Conservation (phyloP, 2,888 invertebrate genomes). For the Sarcophaga carnaria region DNA sequence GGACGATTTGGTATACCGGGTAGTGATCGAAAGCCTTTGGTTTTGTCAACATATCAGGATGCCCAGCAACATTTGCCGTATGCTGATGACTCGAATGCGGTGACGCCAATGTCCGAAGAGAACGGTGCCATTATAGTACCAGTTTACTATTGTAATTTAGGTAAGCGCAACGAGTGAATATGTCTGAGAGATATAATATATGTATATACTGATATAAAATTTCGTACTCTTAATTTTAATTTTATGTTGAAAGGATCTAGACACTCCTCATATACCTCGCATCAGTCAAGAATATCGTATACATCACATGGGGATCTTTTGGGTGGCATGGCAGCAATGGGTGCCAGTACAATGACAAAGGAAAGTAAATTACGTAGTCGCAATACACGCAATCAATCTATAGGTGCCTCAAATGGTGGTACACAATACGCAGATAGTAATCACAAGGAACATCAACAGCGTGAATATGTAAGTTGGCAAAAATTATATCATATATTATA, state of each 20-base stretch:
- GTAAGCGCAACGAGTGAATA: constrained; percentile 79
- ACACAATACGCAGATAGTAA: constrained; percentile 85
- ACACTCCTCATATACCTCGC: constrained; percentile 97
- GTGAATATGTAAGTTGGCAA: constrained; percentile 86
- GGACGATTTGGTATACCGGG: constrained; percentile 89
- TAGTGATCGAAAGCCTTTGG: constrained; percentile 95
- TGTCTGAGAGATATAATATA: too few species aligned
- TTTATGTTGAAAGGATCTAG: constrained; percentile 85
- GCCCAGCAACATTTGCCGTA: constrained; percentile 97
- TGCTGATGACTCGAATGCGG: constrained; percentile 98
- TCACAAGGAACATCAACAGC: constrained; percentile 84
- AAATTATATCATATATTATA: neutral
- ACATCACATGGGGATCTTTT: constrained; percentile 96
- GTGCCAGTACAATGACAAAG: constrained; percentile 86
- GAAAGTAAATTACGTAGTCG: constrained; percentile 91
- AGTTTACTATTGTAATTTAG: constrained; percentile 93
- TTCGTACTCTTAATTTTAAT: too few species aligned
- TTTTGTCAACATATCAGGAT: constrained; percentile 96
- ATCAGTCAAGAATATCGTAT: constrained; percentile 95
- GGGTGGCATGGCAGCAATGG: constrained; percentile 85
- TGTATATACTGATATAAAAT: too few species aligned
- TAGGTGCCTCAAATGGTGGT: constrained; percentile 84
- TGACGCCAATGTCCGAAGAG: constrained; percentile 98
- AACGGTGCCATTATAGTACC: constrained; percentile 97
- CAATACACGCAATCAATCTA: constrained; percentile 88